These are phyloP conservation scores for rabbit (Oryctolagus cuniculus) DNA, from an alignment of 2,113 vertebrate genomes.

Conservation along the genomic window DNA sequence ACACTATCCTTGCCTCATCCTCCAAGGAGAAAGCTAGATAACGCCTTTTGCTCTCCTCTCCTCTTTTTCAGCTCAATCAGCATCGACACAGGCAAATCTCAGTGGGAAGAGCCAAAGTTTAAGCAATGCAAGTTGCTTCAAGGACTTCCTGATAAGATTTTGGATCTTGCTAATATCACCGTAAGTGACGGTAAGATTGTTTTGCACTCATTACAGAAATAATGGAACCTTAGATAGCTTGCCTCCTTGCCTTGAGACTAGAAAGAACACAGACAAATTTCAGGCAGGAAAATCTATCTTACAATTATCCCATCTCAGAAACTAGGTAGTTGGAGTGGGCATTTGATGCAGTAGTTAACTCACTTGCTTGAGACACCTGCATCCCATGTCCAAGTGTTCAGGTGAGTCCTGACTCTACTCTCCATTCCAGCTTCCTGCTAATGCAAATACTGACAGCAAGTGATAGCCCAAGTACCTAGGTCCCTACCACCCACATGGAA, in stretches of 20 bases:
- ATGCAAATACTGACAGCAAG: too few relatives aligned
- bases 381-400: too few relatives aligned
- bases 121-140: constrained; percentile 86
- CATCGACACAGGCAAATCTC: constrained; percentile 79
- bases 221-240: neutral
- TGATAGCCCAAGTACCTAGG: too few relatives aligned
- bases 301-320: constrained; percentile 17
- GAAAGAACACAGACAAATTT: neutral
- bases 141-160: constrained; percentile 86
- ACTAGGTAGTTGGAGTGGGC: neutral
- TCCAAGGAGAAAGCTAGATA: neutral
- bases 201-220: constrained; percentile 19
- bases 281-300: neutral
- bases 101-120: constrained; percentile 89
- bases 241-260: constrained; percentile 17
- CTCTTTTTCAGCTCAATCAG: constrained; percentile 84
- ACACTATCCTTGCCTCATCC: neutral
- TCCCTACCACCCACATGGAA: too few relatives aligned
- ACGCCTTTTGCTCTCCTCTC: neutral
- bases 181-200: constrained; percentile 90
- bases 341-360: too few relatives aligned
- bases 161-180: constrained; percentile 87
- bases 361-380: too few relatives aligned
- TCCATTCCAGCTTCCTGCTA: too few relatives aligned
- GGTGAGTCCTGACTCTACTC: too few relatives aligned